Percentiles rank a stretch among this genome's conserved stretches.
These are phyloP conservation scores for Centroberyx gerrardi DNA, from an alignment of 2,797 vertebrate species.

Conservation along the genomic window DNA sequence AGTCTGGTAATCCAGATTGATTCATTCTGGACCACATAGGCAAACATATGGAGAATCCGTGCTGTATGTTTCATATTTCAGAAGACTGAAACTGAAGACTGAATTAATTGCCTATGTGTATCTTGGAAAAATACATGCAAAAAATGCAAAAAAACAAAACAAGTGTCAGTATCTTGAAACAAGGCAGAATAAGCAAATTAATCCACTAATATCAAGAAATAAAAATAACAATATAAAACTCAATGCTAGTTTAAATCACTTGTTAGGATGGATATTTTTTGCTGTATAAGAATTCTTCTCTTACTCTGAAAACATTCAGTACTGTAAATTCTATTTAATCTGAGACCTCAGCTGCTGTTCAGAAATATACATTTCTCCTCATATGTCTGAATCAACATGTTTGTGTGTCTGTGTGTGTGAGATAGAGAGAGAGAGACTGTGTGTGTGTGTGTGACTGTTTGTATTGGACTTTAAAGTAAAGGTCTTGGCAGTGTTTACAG, in stretches of 20 bases:
- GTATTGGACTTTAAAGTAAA: neutral
- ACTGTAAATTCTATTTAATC: too few relatives aligned
- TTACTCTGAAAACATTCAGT: neutral
- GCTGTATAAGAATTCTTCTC: neutral
- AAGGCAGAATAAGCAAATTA: too few relatives aligned
- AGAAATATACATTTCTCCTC: neutral
- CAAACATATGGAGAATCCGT: neutral
- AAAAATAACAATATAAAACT: neutral
- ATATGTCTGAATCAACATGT: neutral
- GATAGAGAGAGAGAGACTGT: neutral
- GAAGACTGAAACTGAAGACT: neutral
- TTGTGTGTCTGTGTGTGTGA: neutral
- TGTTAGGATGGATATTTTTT: neutral
- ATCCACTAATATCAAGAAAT: too few relatives aligned
- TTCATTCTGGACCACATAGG: neutral
- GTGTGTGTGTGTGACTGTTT: neutral
- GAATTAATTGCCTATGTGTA: too few relatives aligned
- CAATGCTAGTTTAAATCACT: neutral
- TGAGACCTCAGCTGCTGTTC: too few relatives aligned
- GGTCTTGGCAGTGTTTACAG: neutral
- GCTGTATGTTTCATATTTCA: neutral
- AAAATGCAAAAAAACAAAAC: too few relatives aligned
- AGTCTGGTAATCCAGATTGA: neutral
- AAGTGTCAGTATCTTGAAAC: too few relatives aligned
- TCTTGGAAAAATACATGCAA: too few relatives aligned